Percentiles rank a stretch among this genome's conserved stretches.
Conservation (phyloP, 1,140 invertebrate species). For the Zaprionus africanus region DNA sequence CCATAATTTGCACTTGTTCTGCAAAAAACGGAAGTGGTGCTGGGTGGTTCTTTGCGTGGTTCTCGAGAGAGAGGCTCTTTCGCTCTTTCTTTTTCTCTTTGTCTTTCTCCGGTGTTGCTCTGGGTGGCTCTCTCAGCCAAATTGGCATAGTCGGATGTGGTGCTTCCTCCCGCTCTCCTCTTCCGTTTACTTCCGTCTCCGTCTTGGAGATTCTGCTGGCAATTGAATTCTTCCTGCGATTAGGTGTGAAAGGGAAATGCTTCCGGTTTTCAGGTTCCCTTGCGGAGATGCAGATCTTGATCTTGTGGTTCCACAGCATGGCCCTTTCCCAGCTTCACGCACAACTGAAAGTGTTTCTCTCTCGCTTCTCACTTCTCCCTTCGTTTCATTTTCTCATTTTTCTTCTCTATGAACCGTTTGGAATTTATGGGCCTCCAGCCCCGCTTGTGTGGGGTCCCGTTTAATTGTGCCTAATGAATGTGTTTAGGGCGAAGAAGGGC, state of each 20-base stretch:
- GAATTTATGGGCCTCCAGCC: constrained; percentile 11
- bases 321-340: constrained; percentile 10
- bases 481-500: constrained; percentile 22
- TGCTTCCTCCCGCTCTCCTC: not conserved
- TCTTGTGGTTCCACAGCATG: not conserved
- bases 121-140: not conserved
- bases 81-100: not conserved
- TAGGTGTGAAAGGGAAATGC: constrained; percentile 41
- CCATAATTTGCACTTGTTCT: constrained; percentile 19
- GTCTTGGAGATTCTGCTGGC: constrained; percentile 15
- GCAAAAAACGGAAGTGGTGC: constrained; percentile 12
- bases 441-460: constrained; percentile 34
- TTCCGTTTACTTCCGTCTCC: constrained; percentile 35
- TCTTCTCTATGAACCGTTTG: not conserved
- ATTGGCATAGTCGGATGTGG: constrained; percentile 1
- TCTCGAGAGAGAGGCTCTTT: not conserved
- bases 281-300: not conserved
- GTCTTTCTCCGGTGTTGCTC: not conserved
- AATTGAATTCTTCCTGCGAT: constrained; percentile 43
- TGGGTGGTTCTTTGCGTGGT: not conserved
- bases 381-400: not conserved
- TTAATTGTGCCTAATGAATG: constrained; percentile 37
- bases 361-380: not conserved
- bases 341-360: constrained; percentile 25
- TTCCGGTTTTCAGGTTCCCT: constrained; percentile 35